These are phyloP conservation scores for Aromia moschata DNA, from an alignment of 2,888 invertebrate species.

Conservation along the genomic window DNA sequence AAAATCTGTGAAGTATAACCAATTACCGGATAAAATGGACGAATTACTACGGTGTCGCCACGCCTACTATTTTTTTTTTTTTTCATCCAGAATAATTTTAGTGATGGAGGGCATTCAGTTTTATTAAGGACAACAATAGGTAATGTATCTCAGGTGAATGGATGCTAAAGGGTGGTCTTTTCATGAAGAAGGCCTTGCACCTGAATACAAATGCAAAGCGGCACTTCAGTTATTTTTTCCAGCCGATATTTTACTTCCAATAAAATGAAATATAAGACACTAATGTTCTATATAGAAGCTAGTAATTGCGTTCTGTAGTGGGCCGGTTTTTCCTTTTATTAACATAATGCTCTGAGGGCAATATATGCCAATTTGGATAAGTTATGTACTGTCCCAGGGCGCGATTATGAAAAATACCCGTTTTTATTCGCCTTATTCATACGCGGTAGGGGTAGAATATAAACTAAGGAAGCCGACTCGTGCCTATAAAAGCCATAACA, in stretches of 20 bases:
- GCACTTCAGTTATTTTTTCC: conserved; percentile 13
- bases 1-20: conserved; percentile 17
- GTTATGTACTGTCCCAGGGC: conserved; percentile 19
- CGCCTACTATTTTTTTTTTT: conserved; percentile 38
- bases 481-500: conserved; percentile 21
- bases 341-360: conserved; percentile 22
- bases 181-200: conserved; percentile 31
- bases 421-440: conserved; percentile 16
- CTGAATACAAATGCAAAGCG: conserved; percentile 25
- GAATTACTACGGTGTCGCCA: conserved; percentile 28
- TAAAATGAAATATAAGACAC: conserved; percentile 23
- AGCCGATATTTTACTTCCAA: conserved; percentile 15
- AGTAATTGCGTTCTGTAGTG: conserved; percentile 18
- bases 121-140: conserved; percentile 49
- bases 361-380: conserved; percentile 29
- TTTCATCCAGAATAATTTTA: conserved; percentile 37
- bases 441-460: conserved; percentile 16
- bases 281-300: conserved; percentile 23
- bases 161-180: conserved; percentile 44
- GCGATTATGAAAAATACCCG: conserved; percentile 18
- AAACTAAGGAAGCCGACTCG: conserved; percentile 12
- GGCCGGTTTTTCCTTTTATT: conserved; percentile 23
- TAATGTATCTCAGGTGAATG: conserved; percentile 47
- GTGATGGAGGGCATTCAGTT: conserved; percentile 46
- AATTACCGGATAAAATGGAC: conserved; percentile 10